Percentiles rank a stretch among this genome's conserved stretches.
Evolutionary conservation across 2,113 vertebrate species (phyloP).

Genomic region (Oreocharis arfaki): DNA sequence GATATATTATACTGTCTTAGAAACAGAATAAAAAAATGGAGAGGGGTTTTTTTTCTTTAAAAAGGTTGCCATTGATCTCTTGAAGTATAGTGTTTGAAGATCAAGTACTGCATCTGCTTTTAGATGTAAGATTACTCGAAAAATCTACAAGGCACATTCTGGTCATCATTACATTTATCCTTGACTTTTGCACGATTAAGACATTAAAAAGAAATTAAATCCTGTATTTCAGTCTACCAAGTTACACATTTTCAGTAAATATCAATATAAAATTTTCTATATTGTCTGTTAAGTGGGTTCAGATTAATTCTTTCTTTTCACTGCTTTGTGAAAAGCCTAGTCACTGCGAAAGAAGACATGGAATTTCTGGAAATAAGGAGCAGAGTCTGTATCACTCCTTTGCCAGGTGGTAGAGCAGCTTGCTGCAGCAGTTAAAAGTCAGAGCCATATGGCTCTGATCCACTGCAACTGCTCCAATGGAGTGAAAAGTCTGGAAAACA

Average conservation of each 20-base stretch:
- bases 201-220: neutral
- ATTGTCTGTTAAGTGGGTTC: neutral
- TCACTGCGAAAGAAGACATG: neutral
- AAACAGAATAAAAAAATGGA: neutral
- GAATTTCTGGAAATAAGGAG: conserved; percentile 48
- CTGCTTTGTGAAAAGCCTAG: conserved; percentile 15
- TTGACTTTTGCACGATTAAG: neutral
- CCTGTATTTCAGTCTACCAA: neutral
- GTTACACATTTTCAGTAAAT: neutral
- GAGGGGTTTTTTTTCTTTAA: neutral
- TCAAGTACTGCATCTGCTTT: neutral
- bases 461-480: conserved; percentile 58
- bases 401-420: conserved; percentile 67
- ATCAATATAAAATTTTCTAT: neutral
- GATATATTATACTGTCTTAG: neutral
- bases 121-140: neutral
- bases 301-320: neutral
- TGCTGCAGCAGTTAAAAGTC: conserved; percentile 67
- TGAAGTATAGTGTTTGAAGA: neutral
- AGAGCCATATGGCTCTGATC: conserved; percentile 65
- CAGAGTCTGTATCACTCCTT: conserved; percentile 31
- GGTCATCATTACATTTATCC: neutral
- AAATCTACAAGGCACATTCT: neutral
- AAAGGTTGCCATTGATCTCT: neutral
- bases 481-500: conserved; percentile 55